Base-by-base conservation (phyloP, 2,113 vertebrate species). In the Embiotoca jacksoni region DNA sequence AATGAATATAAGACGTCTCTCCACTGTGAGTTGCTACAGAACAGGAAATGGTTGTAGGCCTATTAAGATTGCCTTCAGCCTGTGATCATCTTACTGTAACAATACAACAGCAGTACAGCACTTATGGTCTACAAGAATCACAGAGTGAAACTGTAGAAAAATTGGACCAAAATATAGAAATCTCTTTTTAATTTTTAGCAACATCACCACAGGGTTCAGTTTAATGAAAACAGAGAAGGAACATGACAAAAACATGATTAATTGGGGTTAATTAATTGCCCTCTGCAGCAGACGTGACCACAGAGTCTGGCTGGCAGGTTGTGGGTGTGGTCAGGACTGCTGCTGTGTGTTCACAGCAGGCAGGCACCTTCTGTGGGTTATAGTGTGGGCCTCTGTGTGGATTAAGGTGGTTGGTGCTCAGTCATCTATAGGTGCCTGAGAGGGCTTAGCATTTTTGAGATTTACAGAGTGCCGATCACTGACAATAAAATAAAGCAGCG, bases 181-280 rank as follows among this genome's bases (percentile, higher is more conserved):
- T 32, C 39, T 23, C 23, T 23, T 23, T 23, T 23, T 23, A 23
- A 23, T 66, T 23, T 23, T 41, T 13, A 53, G 5, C 52, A 47
- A 30, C 57, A 39, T 62, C 10, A 14, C 54, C 0, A 1, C 14
- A 53, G n/a, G 57, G 33, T 59, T 75, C 10, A 60, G 13, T 56
- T 50, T 3, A 59, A 71, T 39, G 39, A 68, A 60, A 59, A 57
- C 6, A 55, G 16, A 39, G 33, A 60, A 7, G 7, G 14, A 74
- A 5, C 37, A 30, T 8, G 70, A 68, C 44, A 49, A 35, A 61
- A 69, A 75, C 33, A 68, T 65, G 60, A 87, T 87, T 84, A 47
- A 83, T 75, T 74, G 50, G 23, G 55, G 68, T 83, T 90, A 62
- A 87, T 90, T 76, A 71, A 54, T 32, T 60, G 30, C 16, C 10